phyloP scores from a whole-genome alignment of 2,113 vertebrate species.

The Epinephelus lanceolatus region DNA sequence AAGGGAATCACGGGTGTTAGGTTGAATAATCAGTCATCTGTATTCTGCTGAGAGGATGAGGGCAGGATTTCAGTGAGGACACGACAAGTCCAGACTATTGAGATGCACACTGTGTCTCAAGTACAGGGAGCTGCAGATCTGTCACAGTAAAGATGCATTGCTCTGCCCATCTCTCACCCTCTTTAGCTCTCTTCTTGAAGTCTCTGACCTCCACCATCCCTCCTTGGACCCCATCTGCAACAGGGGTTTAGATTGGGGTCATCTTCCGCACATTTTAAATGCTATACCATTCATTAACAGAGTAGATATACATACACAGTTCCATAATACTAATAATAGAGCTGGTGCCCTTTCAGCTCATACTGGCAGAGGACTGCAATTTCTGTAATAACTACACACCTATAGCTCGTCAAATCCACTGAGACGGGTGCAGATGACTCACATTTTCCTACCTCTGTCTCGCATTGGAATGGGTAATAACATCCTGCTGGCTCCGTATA shows the following conservation, averaged over 20 bases:
- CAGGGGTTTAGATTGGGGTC: slow-evolving; percentile 25
- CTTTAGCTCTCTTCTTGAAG: slow-evolving; percentile 92
- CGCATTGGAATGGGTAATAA: slow-evolving; percentile 42
- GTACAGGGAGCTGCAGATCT: slow-evolving; percentile 39
- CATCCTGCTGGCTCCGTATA: slow-evolving; percentile 51
- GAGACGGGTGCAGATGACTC: slow-evolving; percentile 73
- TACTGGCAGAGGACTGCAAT: slow-evolving; percentile 54
- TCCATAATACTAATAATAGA: slow-evolving; percentile 60
- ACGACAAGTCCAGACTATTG: slow-evolving; percentile 15
- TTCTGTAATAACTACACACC: slow-evolving; percentile 71
- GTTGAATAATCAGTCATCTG: slow-evolving; percentile 45
- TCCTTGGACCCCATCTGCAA: slow-evolving; percentile 89
- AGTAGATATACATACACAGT: slow-evolving; percentile 29
- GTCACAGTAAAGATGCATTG: slow-evolving; percentile 29
- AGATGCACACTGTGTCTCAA: slow-evolving; percentile 53
- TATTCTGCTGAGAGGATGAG: slow-evolving; percentile 47
- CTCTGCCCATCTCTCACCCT: slow-evolving; percentile 87
- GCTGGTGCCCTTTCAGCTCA: slow-evolving; percentile 46
- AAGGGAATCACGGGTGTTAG: slow-evolving; percentile 34
- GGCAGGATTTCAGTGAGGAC: slow-evolving; percentile 36
- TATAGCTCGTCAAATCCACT: slow-evolving; percentile 61
- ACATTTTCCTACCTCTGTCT: slow-evolving; percentile 49
- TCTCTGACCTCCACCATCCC: slow-evolving; percentile 91
- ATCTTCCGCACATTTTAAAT: slow-evolving; percentile 42
- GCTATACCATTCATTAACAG: slow-evolving; percentile 42